Conservation (phyloP, 2,113 vertebrate species). For the Chamaetylas fuelleborni region DNA sequence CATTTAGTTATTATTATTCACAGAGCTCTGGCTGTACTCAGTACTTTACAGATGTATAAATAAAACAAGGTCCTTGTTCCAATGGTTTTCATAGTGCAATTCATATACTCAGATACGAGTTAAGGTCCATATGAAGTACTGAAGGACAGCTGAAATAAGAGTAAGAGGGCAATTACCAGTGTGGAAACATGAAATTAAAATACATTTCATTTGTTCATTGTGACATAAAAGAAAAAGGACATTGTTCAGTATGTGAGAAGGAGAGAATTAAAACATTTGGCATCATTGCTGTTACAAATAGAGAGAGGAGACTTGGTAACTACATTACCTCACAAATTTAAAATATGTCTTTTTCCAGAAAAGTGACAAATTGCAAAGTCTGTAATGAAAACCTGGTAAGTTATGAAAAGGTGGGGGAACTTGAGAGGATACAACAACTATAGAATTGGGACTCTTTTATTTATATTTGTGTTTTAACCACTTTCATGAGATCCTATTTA, state of each 20-base stretch:
- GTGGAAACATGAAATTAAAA: background rate
- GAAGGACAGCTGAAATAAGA: background rate
- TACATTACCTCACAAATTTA: background rate
- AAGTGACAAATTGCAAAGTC: background rate
- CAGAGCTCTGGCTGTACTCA: background rate
- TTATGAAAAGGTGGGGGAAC: background rate
- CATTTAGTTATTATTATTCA: constrained; percentile 26
- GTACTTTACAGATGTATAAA: constrained; percentile 10
- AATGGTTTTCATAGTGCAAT: background rate
- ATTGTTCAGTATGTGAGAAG: background rate
- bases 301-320: background rate
- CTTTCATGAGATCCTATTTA: background rate
- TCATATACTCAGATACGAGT: background rate
- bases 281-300: background rate
- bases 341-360: background rate
- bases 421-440: background rate
- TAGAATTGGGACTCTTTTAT: background rate
- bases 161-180: background rate
- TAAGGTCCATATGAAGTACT: background rate
- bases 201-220: background rate
- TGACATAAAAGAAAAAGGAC: background rate
- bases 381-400: background rate
- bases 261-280: background rate
- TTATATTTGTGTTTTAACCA: background rate
- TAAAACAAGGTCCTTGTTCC: constrained; percentile 1